Percentiles rank a stretch among this genome's conserved stretches.
These are phyloP conservation scores for Uropsilus gracilis DNA, from an alignment of 2,113 vertebrate genomes.

Conservation along the genomic window DNA sequence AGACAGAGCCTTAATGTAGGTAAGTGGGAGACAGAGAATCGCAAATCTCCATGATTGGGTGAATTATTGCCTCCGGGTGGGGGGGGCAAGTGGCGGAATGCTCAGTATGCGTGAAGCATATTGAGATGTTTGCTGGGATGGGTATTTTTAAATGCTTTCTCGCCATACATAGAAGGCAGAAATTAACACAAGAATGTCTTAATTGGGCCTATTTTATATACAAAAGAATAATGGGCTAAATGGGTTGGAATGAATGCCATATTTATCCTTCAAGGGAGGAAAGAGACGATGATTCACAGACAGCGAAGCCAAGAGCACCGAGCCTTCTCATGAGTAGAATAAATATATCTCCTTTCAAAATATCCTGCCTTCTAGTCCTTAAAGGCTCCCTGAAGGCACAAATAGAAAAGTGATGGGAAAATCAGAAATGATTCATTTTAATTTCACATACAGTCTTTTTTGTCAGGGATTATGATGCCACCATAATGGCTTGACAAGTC, in stretches of 20 bases:
- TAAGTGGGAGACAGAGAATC: conserved; percentile 60
- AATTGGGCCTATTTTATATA: conserved; percentile 87
- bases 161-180: conserved; percentile 84
- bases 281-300: conserved; percentile 86
- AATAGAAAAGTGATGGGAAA: conserved; percentile 81
- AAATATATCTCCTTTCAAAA: conserved; percentile 87
- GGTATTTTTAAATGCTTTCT: conserved; percentile 88
- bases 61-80: conserved; percentile 58
- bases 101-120: conserved; percentile 83
- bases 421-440: conserved; percentile 80
- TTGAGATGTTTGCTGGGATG: conserved; percentile 80
- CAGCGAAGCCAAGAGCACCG: conserved; percentile 82
- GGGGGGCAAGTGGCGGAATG: conserved; percentile 20
- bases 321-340: conserved; percentile 83
- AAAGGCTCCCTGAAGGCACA: conserved; percentile 84
- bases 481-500: background rate
- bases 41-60: conserved; percentile 51
- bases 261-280: conserved; percentile 88
- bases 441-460: conserved; percentile 80
- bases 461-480: conserved; percentile 69
- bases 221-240: conserved; percentile 89
- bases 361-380: conserved; percentile 85
- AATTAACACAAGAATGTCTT: conserved; percentile 87
- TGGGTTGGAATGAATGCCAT: conserved; percentile 87
- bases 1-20: conserved; percentile 61